Evolutionary conservation across 2,797 vertebrate species (phyloP), one percentile per base, ranked within the genome.

Genomic region (Onychomys torridus): DNA sequence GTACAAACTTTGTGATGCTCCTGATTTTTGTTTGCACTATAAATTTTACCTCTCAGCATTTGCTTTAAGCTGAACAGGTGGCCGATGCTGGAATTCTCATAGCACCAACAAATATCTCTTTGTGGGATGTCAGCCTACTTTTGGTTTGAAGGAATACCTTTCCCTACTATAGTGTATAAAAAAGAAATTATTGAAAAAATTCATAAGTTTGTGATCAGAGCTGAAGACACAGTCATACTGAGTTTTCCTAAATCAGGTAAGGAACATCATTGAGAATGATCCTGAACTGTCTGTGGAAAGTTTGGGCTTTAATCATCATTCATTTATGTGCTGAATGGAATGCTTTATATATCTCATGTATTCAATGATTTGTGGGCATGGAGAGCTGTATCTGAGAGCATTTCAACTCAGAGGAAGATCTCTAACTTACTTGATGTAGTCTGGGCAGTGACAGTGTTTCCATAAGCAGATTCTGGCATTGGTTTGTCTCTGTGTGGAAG

Each of bases 111-210:
- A 9, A 55, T 13, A 55, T 13, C 1, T 5, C 21, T 46, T 65
- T 9, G 19, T n/a, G n/a, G 17, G 2, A 85, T 67, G 83, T 9
- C 61, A 49, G 43, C 49, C 63, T 85, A 85, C 32, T 1, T 1
- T 34, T 85, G 83, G 83, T 67, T 67, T 67, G 83, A 85, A 67
- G 63, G 63, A 67, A 85, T 85, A 25, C 83, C 63, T 52, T 34
- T 85, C 19, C 32, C 29, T 85, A 2, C 0, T 5, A 2, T n/a
- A 6, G 2, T 5, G 40, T 23, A 1, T 67, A 1, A 46, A 63
- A 83, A 19, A 11, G 27, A 83, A 83, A 32, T 37, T 1, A 37
- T 71, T 37, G 17, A 37, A 71, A 17, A 21, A 21, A 3, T 0
- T 21, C 17, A 71, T 21, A 71, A 71, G n/a, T 73, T 73, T 40